Evolutionary conservation across 1,140 invertebrate species (phyloP).

Genomic region (Hylyphantes graminicola): DNA sequence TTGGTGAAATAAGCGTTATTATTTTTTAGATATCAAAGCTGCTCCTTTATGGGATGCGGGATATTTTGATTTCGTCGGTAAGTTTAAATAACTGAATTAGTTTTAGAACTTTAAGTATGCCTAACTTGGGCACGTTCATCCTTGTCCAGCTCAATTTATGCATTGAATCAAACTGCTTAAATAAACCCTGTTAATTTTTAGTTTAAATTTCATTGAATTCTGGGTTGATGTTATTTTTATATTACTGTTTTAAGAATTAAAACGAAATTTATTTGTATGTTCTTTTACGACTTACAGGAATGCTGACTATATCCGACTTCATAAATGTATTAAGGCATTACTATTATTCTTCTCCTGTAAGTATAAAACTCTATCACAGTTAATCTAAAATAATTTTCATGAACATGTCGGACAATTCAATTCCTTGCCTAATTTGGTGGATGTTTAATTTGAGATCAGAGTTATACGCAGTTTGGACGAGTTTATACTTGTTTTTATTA

Average conservation of each 20-base stretch:
- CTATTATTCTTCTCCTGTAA: slow-evolving; percentile 33
- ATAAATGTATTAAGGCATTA: slow-evolving; percentile 50
- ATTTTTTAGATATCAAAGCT: slow-evolving; percentile 41
- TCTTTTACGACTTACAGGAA: slow-evolving; percentile 10
- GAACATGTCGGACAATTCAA: too few relatives aligned
- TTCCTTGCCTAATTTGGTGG: too few relatives aligned
- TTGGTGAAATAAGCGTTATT: neutral
- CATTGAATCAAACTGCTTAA: neutral
- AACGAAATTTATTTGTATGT: neutral
- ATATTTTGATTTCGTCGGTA: slow-evolving; percentile 25
- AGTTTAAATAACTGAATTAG: neutral
- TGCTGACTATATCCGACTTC: slow-evolving; percentile 51
- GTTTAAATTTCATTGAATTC: neutral
- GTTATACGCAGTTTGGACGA: too few relatives aligned
- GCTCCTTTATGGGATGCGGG: slow-evolving; percentile 43
- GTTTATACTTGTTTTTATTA: too few relatives aligned
- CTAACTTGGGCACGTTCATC: too few relatives aligned
- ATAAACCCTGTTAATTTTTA: neutral
- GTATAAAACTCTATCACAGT: neutral
- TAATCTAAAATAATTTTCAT: too few relatives aligned
- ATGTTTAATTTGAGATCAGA: too few relatives aligned
- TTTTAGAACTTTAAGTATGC: neutral
- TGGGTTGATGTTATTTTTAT: neutral
- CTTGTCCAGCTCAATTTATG: neutral
- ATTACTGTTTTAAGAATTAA: neutral